These are phyloP conservation scores for Galeopsomyia nigrocyanea DNA, from an alignment of 2,888 invertebrate species.

Conservation along the genomic window DNA sequence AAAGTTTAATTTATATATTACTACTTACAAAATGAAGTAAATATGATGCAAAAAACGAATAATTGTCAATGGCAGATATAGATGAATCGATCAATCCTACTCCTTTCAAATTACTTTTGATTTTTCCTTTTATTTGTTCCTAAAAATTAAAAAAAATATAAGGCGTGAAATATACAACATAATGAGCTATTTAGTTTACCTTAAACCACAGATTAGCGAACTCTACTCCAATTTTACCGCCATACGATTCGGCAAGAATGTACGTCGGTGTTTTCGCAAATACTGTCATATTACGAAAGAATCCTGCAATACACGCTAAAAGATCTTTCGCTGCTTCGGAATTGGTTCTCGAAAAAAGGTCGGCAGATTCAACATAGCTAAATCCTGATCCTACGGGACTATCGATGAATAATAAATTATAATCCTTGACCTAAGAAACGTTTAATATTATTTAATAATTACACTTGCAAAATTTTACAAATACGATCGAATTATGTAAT, in stretches of 20 bases:
- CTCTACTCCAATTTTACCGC: slow-evolving; percentile 92
- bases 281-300: slow-evolving; percentile 78
- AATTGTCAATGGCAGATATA: slow-evolving; percentile 59
- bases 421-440: slow-evolving; percentile 75
- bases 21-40: slow-evolving; percentile 32
- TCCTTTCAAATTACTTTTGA: slow-evolving; percentile 58
- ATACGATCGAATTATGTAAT: neutral
- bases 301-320: slow-evolving; percentile 77
- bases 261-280: slow-evolving; percentile 83
- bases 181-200: slow-evolving; percentile 62
- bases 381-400: slow-evolving; percentile 92
- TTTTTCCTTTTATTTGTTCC: slow-evolving; percentile 51
- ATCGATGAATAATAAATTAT: slow-evolving; percentile 89
- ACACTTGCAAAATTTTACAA: neutral
- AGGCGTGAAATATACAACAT: neutral
- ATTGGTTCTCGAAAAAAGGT: slow-evolving; percentile 73
- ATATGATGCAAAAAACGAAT: slow-evolving; percentile 56
- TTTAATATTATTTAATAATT: neutral
- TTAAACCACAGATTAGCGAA: slow-evolving; percentile 76
- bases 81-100: slow-evolving; percentile 58
- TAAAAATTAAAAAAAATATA: slow-evolving; percentile 27
- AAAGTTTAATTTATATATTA: neutral
- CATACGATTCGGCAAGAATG: slow-evolving; percentile 91
- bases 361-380: slow-evolving; percentile 79
- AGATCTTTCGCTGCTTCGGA: slow-evolving; percentile 82